A percentile compares a stretch with the other conserved stretches of the same genome.
phyloP scores from a whole-genome alignment of 2,113 vertebrate species.

The Salvelinus sp. region DNA sequence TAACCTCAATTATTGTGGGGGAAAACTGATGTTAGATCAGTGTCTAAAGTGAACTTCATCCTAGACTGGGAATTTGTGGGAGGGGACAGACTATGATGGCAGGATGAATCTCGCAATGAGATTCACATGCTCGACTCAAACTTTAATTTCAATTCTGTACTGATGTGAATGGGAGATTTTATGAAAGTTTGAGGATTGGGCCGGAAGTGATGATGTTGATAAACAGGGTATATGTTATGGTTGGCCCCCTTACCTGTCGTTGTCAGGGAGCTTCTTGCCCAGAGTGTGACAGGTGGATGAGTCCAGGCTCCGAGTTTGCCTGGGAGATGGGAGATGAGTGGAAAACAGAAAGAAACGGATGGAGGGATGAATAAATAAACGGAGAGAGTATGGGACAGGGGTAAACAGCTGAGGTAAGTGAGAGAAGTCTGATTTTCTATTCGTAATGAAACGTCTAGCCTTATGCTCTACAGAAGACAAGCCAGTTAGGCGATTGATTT shows the following conservation, averaged over 20 bases:
- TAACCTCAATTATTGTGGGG: no score
- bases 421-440: background rate
- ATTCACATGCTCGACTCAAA: no score
- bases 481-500: background rate
- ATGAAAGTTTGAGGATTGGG: background rate
- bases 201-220: background rate
- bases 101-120: no score
- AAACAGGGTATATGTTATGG: slow-evolving; percentile 26
- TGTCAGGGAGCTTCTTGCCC: slow-evolving; percentile 85
- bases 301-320: slow-evolving; percentile 91
- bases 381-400: slow-evolving; percentile 41
- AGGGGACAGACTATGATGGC: no score
- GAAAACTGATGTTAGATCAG: no score
- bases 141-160: no score
- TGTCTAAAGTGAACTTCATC: no score
- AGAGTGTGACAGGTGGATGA: slow-evolving; percentile 87
- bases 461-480: no score
- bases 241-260: slow-evolving; percentile 85
- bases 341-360: slow-evolving; percentile 57
- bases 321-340: slow-evolving; percentile 82
- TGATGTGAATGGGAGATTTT: no score
- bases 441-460: no score
- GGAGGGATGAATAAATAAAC: slow-evolving; percentile 39
- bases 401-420: slow-evolving; percentile 25
- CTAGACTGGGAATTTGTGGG: no score